These are phyloP conservation scores for Agonopterix alstromeriana DNA, from an alignment of 2,888 invertebrate genomes.

Conservation along the genomic window DNA sequence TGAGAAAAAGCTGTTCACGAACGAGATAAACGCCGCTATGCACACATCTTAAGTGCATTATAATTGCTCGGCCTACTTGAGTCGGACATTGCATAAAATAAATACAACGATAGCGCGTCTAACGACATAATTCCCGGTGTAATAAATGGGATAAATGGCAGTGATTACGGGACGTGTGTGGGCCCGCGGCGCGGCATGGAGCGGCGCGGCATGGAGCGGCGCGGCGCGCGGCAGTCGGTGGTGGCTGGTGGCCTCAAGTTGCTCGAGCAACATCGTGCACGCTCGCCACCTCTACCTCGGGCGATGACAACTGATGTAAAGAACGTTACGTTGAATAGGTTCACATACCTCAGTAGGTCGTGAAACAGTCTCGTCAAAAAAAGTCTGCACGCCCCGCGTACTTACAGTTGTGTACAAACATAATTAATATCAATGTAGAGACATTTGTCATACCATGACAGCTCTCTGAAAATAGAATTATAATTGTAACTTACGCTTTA, in stretches of 20 bases:
- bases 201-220: slow-evolving; percentile 3
- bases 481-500: slow-evolving; percentile 23
- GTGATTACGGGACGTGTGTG: slow-evolving; percentile 35
- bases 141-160: slow-evolving; percentile 45
- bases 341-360: too few species aligned
- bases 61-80: slow-evolving; percentile 41
- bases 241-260: neutral
- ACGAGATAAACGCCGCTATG: slow-evolving; percentile 25
- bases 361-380: too few species aligned
- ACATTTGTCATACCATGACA: slow-evolving; percentile 7
- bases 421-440: slow-evolving; percentile 1
- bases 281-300: slow-evolving; percentile 3
- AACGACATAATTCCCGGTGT: slow-evolving; percentile 45
- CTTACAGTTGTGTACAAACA: neutral
- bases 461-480: slow-evolving; percentile 16
- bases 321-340: neutral
- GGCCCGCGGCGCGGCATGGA: slow-evolving; percentile 13
- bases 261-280: neutral
- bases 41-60: slow-evolving; percentile 46
- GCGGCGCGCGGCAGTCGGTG: neutral
- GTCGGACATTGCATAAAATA: slow-evolving; percentile 40
- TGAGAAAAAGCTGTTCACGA: slow-evolving; percentile 29
- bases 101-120: slow-evolving; percentile 35
- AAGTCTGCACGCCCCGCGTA: too few species aligned
- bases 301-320: slow-evolving; percentile 2